Conservation (phyloP, 2,797 vertebrate genomes). For the Natrix natrix region DNA sequence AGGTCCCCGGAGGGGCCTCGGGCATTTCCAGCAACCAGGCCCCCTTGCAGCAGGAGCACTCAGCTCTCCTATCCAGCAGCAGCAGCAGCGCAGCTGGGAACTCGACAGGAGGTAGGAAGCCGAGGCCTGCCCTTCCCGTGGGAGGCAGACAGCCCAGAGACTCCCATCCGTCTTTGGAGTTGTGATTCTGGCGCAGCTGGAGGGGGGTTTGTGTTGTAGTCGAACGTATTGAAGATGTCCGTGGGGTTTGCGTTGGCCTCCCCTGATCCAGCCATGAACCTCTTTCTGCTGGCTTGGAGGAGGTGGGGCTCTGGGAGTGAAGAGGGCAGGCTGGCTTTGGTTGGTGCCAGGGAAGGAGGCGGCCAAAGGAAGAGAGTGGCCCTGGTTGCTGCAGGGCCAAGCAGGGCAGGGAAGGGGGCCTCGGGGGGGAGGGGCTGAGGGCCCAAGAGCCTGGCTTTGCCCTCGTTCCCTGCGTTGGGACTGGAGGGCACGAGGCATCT, state of each 20-base stretch:
- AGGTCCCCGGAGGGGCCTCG: constrained; percentile 80
- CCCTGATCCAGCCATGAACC: too few species aligned
- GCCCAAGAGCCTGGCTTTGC: background rate
- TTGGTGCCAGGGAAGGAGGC: background rate
- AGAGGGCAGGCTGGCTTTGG: too few species aligned
- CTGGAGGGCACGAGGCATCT: background rate
- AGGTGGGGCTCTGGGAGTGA: background rate
- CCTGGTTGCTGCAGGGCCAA: background rate
- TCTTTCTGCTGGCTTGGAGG: background rate
- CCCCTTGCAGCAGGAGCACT: constrained; percentile 74
- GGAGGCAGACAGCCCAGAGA: too few species aligned
- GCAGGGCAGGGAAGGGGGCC: background rate
- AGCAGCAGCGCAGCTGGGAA: constrained; percentile 73
- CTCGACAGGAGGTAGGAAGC: constrained; percentile 79
- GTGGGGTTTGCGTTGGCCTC: background rate
- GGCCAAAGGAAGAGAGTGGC: background rate
- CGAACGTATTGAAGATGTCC: background rate
- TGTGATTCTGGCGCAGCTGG: background rate
- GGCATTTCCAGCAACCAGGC: constrained; percentile 81
- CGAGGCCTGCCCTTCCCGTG: background rate
- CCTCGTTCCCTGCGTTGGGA: background rate
- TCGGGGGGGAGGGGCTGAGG: too few species aligned
- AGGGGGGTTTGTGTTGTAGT: background rate
- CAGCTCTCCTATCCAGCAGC: constrained; percentile 74
- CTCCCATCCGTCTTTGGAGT: background rate